Base-by-base conservation (phyloP, 1,140 invertebrate genomes). In the Zaprionus taronus region DNA sequence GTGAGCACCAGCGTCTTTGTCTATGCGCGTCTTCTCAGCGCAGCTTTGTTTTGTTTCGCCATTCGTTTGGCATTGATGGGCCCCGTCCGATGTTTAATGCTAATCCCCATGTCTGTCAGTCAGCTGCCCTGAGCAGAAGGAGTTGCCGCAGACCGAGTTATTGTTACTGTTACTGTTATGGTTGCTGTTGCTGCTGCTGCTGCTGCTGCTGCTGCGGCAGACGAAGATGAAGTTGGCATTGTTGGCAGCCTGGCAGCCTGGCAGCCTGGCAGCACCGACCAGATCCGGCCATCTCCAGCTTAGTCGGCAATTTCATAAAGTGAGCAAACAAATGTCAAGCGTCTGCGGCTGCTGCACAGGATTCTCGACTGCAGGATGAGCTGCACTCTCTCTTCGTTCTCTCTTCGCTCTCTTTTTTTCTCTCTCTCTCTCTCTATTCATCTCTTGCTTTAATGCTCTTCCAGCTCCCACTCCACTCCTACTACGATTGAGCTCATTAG, bases 171-270 rank as follows among this genome's bases (percentile, higher is more conserved):
- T 77, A 71, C 62, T 69, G 72, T 70, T 74, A 63, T 56, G 38
- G 72, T 63, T 68, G 57, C n/a, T n/a, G n/a, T n/a, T n/a, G n/a
- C 4, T 58, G 63, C n/a, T 72, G 70, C 31, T 44, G 55, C 22
- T 38, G 62, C 17, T 55, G 57, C 26, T 74, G 63, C 47, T 53
- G 38, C 24, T 53, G 31, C n/a, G 4, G 63, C 38, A 58, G 75
- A 89, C 81, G 74, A 89, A 87, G 84, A 87, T 89, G 79, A 81
- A 87, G 84, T 80, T 87, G 83, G 71, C 80, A 80, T 76, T 77
- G 70, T 62, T 77, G 62, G 57, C 70, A 60, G 70, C 57, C 44
- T 36, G 58, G 26, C 24, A 55, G 72, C 57, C 55, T 44, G 60
- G 41, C 49, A 69, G 61, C 61, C 44, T 36, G 58, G 26, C 24